Evolutionary conservation across 2,888 invertebrate species (phyloP), one percentile per base, ranked within the genome.

Genomic region (Pollenia amentaria): DNA sequence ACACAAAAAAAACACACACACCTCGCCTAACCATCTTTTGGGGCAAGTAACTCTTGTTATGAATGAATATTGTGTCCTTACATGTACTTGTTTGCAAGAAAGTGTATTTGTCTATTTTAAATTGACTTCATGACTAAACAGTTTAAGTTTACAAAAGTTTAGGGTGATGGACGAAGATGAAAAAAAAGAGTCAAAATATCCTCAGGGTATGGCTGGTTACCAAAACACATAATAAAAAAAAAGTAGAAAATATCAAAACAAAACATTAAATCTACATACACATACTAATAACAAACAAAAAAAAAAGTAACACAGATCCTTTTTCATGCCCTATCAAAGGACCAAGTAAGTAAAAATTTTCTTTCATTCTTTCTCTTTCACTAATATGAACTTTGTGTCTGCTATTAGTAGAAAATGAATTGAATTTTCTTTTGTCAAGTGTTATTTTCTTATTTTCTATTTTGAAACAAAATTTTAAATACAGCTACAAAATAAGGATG

Each of bases 81-180:
- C 29, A 77, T 65, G 62, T 14, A 29, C 53, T 38, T 80, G 29
- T 40, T 21, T 18, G 55, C 42, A n/a, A 21, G 16, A 46, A 40
- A 6, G 53, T 64, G 44, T 62, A 55, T 65, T 62, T 69, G 64
- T 65, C 46, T 69, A 7, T 75, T 67, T 73, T 8, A 16, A 87
- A 81, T 84, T 87, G 87, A 87, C 87, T 87, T 87, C 60, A 87
- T 84, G 87, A 84, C 87, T 87, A 84, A 87, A 87, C 84, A 84
- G 87, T 84, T 87, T 84, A 84, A 55, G 67, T 81, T 77, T 60
- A 40, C n/a, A 67, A 79, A 85, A 64, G 46, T 64, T 44, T 44
- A 16, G 72, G 55, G 64, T 72, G 70, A 62, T 53, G 75, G 48
- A 18, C 48, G 29, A 60, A 86, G 70, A 62, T 46, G 75, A 42